phyloP scores from a whole-genome alignment of 1,140 invertebrate species.

The Macrotrachela quadricornifera region DNA sequence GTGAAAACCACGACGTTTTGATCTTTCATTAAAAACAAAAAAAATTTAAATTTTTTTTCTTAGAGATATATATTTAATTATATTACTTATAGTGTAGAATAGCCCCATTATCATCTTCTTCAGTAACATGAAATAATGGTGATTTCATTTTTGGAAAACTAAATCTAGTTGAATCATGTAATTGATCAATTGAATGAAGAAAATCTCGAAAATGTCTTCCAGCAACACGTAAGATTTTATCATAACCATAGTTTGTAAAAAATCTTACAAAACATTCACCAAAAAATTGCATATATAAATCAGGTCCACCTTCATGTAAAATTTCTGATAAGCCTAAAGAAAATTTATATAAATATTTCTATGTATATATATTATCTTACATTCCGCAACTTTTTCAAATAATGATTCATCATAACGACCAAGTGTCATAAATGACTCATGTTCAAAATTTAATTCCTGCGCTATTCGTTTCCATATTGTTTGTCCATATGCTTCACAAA shows the following conservation, averaged over 20 bases:
- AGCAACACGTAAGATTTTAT: slow-evolving; percentile 54
- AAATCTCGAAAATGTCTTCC: slow-evolving; percentile 67
- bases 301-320: slow-evolving; percentile 33
- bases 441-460: no score
- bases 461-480: no score
- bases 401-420: no score
- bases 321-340: no score
- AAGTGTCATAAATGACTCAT: no score
- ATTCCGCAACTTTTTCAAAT: no score
- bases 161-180: slow-evolving; percentile 65
- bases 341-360: no score
- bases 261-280: slow-evolving; percentile 64
- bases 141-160: slow-evolving; percentile 73
- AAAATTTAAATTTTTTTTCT: not conserved
- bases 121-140: slow-evolving; percentile 61
- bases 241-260: slow-evolving; percentile 63
- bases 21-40: slow-evolving; percentile 8
- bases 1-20: slow-evolving; percentile 41
- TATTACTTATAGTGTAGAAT: slow-evolving; percentile 52
- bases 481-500: no score
- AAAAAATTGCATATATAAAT: slow-evolving; percentile 27
- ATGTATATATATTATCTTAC: no score
- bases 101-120: slow-evolving; percentile 51
- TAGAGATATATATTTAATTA: slow-evolving; percentile 31
- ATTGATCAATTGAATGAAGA: slow-evolving; percentile 63